These are phyloP conservation scores for Vollenhovia emeryi DNA, from an alignment of 1,140 invertebrate genomes.

Conservation along the genomic window DNA sequence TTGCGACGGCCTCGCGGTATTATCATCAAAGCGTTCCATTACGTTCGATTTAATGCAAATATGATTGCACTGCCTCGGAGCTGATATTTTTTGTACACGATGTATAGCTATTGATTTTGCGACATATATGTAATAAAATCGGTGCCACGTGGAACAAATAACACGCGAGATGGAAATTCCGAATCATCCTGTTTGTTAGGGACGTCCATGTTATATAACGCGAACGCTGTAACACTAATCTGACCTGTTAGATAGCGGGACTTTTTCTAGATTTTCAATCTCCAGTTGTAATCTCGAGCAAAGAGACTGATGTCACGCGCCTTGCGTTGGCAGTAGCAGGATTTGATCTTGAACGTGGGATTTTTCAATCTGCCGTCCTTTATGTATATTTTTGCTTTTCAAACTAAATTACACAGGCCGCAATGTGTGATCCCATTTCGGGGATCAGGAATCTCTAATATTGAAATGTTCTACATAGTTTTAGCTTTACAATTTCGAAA, in stretches of 20 bases:
- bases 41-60: conserved; percentile 51
- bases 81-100: conserved; percentile 30
- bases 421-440: conserved; percentile 7
- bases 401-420: conserved; percentile 24
- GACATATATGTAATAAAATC: background rate
- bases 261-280: conserved; percentile 50
- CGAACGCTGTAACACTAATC: background rate
- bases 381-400: conserved; percentile 16
- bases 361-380: conserved; percentile 26
- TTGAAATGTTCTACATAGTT: background rate
- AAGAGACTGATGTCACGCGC: conserved; percentile 39
- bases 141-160: conserved; percentile 10
- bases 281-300: conserved; percentile 35
- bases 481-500: background rate
- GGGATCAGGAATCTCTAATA: background rate
- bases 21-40: conserved; percentile 47
- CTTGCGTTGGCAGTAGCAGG: background rate
- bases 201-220: background rate
- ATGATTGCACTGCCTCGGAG: conserved; percentile 35
- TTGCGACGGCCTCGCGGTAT: conserved; percentile 35
- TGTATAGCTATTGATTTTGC: conserved; percentile 22
- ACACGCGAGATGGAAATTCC: conserved; percentile 20
- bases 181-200: conserved; percentile 6
- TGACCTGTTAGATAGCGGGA: conserved; percentile 12
- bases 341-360: conserved; percentile 5